Percentiles rank a stretch among this genome's conserved stretches.
Conservation (phyloP, 2,113 vertebrate species). For the Lamprologus speciosus region DNA sequence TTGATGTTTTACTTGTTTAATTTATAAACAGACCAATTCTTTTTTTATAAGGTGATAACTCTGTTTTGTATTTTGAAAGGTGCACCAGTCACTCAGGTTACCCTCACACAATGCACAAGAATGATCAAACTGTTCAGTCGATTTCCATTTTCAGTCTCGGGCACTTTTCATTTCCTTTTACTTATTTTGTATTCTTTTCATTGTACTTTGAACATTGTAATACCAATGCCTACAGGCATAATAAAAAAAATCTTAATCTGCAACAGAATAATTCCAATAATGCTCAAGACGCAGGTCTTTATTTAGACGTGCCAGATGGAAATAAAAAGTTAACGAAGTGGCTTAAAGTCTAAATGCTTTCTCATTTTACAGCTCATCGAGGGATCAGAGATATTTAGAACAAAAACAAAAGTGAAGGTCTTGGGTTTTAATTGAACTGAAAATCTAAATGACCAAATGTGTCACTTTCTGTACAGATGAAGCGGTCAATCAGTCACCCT, state of each 20-base stretch:
- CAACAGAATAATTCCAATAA: neutral
- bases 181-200: neutral
- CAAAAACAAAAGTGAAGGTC: neutral
- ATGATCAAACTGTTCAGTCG: neutral
- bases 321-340: rapidly evolving
- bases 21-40: neutral
- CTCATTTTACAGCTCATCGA: neutral
- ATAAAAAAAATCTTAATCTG: neutral
- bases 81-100: neutral
- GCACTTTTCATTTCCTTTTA: neutral
- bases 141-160: neutral
- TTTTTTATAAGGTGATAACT: neutral
- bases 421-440: neutral
- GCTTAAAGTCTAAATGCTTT: neutral
- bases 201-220: neutral
- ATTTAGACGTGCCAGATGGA: neutral
- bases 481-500: conserved; percentile 59
- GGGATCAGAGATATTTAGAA: neutral
- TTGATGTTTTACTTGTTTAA: rapidly evolving
- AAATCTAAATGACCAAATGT: neutral
- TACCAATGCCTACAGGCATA: neutral
- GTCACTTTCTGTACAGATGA: conserved; percentile 31
- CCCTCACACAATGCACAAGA: rapidly evolving
- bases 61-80: neutral
- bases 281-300: rapidly evolving